These are phyloP conservation scores for Tachyglossus aculeatus DNA, from an alignment of 2,797 vertebrate genomes.

Conservation along the genomic window DNA sequence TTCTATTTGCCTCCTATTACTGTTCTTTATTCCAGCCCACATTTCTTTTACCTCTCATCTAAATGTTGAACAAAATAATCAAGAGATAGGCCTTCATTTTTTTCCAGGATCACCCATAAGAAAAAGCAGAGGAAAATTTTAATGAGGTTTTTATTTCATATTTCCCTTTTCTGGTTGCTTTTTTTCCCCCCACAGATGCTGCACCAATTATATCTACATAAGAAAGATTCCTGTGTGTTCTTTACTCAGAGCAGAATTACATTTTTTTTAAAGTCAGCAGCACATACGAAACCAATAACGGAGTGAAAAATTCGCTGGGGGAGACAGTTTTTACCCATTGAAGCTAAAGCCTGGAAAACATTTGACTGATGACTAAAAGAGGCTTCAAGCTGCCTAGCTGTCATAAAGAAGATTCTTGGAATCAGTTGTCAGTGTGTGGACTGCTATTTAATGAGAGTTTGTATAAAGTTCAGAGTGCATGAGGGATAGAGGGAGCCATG, in stretches of 20 bases:
- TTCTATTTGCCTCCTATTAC: not conserved
- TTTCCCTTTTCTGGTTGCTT: not conserved
- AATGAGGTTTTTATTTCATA: not conserved
- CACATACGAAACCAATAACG: not conserved
- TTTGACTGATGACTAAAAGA: not conserved
- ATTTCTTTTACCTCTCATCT: not conserved
- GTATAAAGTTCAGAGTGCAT: not conserved
- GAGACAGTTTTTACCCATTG: not conserved
- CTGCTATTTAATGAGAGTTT: not conserved
- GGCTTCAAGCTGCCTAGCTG: not conserved
- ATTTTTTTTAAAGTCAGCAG: not conserved
- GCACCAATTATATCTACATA: not conserved
- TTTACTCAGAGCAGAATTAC: not conserved
- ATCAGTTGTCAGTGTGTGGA: not conserved
- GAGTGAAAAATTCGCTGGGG: not conserved
- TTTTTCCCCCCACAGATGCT: not conserved
- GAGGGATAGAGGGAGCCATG: not conserved
- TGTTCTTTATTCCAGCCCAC: not conserved
- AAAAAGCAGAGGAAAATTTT: not conserved
- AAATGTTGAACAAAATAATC: not conserved
- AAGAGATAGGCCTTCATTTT: not conserved
- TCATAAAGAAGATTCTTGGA: not conserved
- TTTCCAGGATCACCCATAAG: not conserved
- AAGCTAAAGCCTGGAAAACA: not conserved
- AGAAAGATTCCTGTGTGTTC: not conserved